Conservation (phyloP, 1,140 invertebrate genomes). For the Lordiphosa collinella region DNA sequence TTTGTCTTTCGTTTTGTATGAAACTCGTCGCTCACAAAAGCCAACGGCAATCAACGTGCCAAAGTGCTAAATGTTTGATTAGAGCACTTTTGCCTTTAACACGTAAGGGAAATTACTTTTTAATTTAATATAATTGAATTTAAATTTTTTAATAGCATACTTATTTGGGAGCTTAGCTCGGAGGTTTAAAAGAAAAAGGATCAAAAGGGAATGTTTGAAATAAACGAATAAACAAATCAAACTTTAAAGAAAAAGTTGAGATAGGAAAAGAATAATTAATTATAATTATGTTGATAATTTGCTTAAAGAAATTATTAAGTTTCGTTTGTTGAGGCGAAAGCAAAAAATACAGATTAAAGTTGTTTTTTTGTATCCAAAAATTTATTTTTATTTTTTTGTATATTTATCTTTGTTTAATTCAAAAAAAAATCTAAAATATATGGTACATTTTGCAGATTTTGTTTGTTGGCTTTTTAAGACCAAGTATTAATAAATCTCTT, state of each 20-base stretch:
- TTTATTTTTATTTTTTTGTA: too few species aligned
- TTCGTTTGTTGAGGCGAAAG: too few species aligned
- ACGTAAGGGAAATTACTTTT: constrained; percentile 26
- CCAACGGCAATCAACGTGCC: constrained; percentile 38
- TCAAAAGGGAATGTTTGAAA: not conserved
- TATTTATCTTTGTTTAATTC: too few species aligned
- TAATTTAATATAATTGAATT: constrained; percentile 27
- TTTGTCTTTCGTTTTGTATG: constrained; percentile 23
- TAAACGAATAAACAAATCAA: not conserved
- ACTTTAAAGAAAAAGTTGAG: not conserved
- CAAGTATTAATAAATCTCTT: too few species aligned
- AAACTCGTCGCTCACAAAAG: constrained; percentile 11
- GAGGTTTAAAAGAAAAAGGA: not conserved
- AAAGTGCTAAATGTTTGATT: constrained; percentile 53
- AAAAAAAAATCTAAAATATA: too few species aligned
- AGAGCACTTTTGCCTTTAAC: constrained; percentile 41
- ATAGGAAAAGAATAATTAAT: too few species aligned
- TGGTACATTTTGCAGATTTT: too few species aligned
- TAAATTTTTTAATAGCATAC: constrained; percentile 4
- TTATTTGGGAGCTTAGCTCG: not conserved
- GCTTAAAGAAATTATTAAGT: not conserved
- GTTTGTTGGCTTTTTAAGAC: too few species aligned
- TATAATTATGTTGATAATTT: not conserved
- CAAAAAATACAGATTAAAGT: too few species aligned
- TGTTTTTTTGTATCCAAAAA: too few species aligned